Evolutionary conservation across 2,113 vertebrate genomes (phyloP).

Genomic region (Nibea albiflora): DNA sequence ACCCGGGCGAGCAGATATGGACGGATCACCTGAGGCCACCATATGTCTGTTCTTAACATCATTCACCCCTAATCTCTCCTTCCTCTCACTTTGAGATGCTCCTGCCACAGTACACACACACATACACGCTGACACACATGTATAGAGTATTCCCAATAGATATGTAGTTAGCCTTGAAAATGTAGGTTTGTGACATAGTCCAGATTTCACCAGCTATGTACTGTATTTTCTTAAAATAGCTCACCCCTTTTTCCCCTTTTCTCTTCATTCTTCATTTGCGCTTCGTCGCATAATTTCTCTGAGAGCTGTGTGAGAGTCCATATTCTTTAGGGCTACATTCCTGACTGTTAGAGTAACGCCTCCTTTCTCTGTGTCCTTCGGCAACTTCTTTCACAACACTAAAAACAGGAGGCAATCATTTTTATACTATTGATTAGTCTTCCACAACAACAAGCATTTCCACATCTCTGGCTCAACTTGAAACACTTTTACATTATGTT

Average conservation of each 20-base stretch:
- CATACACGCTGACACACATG: conserved; percentile 19
- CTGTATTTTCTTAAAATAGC: conserved; percentile 27
- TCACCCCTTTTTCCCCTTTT: background rate
- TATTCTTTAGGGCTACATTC: conserved; percentile 8
- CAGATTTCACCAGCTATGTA: conserved; percentile 22
- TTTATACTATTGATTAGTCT: conserved; percentile 22
- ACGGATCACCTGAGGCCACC: conserved; percentile 46
- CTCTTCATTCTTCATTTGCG: background rate
- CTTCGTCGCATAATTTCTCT: conserved; percentile 25
- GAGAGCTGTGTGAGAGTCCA: conserved; percentile 18
- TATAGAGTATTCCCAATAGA: conserved; percentile 15
- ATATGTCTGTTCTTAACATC: conserved; percentile 55
- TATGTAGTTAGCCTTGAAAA: conserved; percentile 31
- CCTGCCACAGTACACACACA: conserved; percentile 3
- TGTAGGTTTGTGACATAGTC: conserved; percentile 55
- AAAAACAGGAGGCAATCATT: background rate
- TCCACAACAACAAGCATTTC: conserved; percentile 9
- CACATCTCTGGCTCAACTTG: conserved; percentile 12
- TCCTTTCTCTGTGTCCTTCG: background rate
- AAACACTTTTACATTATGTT: background rate
- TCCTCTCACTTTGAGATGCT: conserved; percentile 39
- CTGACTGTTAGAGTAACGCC: conserved; percentile 10
- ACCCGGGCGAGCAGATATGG: conserved; percentile 40
- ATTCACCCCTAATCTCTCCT: conserved; percentile 53
- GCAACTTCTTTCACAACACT: background rate